Conservation (phyloP, 2,797 vertebrate genomes). For the Bradypodion ventrale region DNA sequence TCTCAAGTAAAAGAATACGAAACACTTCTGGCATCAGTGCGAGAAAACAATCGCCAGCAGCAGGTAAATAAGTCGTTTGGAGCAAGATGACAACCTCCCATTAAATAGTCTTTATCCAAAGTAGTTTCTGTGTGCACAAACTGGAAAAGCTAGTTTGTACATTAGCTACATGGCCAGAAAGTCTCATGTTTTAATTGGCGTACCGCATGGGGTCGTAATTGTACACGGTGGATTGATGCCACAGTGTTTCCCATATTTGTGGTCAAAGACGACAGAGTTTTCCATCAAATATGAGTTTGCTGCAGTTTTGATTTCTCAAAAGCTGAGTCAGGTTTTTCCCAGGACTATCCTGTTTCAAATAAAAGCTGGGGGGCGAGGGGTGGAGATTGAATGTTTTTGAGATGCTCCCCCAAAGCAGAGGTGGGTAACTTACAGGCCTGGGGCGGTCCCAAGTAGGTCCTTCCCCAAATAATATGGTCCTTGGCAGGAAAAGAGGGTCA, state of each 20-base stretch:
- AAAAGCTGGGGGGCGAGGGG: no score
- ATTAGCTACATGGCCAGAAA: not conserved
- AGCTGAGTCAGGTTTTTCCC: not conserved
- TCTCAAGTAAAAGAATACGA: slow-evolving; percentile 90
- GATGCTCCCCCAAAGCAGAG: not conserved
- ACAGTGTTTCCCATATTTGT: not conserved
- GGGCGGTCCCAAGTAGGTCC: no score
- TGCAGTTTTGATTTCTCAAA: not conserved
- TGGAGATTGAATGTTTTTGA: not conserved
- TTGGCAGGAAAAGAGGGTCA: not conserved
- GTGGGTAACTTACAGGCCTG: not conserved
- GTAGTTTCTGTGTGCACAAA: not conserved
- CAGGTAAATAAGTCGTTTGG: slow-evolving; percentile 87
- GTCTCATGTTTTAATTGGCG: not conserved
- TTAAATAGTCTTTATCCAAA: not conserved
- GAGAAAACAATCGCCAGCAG: slow-evolving; percentile 90
- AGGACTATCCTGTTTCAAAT: not conserved
- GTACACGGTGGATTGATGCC: not conserved
- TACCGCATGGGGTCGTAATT: no score
- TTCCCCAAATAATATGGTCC: no score
- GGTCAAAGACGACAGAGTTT: not conserved
- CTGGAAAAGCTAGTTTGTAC: not conserved
- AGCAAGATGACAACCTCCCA: not conserved
- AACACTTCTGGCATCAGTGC: slow-evolving; percentile 82
- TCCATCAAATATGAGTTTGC: not conserved